Conservation (phyloP, 1,140 invertebrate genomes). For the Xylocopa sonorina region DNA sequence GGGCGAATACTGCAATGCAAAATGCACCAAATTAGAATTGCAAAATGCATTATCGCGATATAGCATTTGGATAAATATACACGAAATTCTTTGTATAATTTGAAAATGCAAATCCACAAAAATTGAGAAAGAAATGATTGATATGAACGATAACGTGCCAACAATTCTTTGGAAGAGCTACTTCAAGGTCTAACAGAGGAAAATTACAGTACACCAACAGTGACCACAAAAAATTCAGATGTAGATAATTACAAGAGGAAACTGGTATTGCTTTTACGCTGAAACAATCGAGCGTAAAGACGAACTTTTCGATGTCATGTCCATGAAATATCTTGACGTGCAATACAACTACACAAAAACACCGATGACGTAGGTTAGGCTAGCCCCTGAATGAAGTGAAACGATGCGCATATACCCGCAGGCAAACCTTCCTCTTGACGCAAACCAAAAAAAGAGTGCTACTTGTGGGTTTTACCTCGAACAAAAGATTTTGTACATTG, state of each 20-base stretch:
- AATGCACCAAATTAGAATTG: too few relatives aligned
- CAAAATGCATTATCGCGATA: too few relatives aligned
- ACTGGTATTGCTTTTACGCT: too few relatives aligned
- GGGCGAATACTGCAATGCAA: conserved; percentile 13
- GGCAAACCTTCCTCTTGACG: conserved; percentile 7
- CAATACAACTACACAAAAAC: neutral
- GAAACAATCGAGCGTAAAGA: neutral
- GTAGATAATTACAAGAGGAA: neutral
- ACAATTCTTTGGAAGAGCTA: conserved; percentile 1
- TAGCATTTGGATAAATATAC: too few relatives aligned
- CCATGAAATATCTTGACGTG: neutral
- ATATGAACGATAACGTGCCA: neutral
- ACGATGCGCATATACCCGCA: neutral
- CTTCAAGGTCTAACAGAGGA: conserved; percentile 4
- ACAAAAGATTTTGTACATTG: neutral
- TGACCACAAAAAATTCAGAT: neutral
- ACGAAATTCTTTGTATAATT: too few relatives aligned
- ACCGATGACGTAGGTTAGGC: neutral
- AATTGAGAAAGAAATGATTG: too few relatives aligned
- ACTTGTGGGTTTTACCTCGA: neutral
- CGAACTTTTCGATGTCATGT: neutral
- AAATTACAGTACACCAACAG: neutral
- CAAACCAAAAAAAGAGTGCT: neutral
- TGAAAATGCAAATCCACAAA: too few relatives aligned
- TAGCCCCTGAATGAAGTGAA: neutral